Conservation (phyloP, 2,888 invertebrate species). For the Cephus spinipes region DNA sequence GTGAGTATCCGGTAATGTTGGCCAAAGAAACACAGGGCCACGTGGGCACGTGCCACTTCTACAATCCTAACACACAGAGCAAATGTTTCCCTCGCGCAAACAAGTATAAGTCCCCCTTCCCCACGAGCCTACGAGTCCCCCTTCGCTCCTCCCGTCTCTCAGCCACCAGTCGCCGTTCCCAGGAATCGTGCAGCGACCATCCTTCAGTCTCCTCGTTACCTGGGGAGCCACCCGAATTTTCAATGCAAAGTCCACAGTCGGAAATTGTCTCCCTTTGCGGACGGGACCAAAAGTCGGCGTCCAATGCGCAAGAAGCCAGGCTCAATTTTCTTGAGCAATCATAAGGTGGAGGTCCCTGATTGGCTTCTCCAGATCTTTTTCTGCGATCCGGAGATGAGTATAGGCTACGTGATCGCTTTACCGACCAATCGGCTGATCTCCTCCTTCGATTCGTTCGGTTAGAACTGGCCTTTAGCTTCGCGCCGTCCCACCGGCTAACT, state of each 20-base stretch:
- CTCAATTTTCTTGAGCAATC: constrained; percentile 33
- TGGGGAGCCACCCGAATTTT: too few relatives aligned
- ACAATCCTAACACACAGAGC: constrained; percentile 37
- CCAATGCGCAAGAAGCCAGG: neutral
- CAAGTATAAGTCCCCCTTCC: constrained; percentile 28
- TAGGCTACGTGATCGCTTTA: neutral
- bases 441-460: neutral
- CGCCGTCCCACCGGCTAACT: too few relatives aligned
- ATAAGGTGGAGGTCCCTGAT: neutral
- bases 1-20: constrained; percentile 30
- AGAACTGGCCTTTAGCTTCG: neutral
- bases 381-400: neutral
- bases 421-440: neutral
- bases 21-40: constrained; percentile 50
- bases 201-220: too few relatives aligned
- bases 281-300: neutral
- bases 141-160: neutral
- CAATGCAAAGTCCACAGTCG: too few relatives aligned
- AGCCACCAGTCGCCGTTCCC: neutral
- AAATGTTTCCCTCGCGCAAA: constrained; percentile 48
- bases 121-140: neutral
- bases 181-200: neutral
- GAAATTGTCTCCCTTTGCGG: too few relatives aligned
- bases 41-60: constrained; percentile 43
- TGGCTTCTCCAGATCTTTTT: neutral